Evolutionary conservation across 2,113 vertebrate species (phyloP).

Genomic region (Brienomyrus longianalis): DNA sequence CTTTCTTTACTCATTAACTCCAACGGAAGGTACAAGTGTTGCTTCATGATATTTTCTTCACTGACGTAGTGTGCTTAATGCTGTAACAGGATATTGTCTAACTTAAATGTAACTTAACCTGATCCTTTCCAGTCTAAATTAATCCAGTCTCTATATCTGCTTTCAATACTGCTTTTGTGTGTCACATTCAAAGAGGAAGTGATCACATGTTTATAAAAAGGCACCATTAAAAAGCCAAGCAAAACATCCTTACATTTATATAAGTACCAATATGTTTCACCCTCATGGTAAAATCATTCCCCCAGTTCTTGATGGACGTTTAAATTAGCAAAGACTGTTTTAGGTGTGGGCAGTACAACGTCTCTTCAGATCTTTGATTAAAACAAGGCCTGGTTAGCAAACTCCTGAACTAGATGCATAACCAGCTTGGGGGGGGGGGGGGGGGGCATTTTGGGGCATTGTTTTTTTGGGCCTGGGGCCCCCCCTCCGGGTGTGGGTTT

Average conservation of each 20-base stretch:
- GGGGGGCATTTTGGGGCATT: neutral
- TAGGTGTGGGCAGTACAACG: neutral
- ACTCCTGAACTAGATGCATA: neutral
- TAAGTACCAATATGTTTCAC: neutral
- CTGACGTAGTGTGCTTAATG: neutral
- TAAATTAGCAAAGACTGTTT: neutral
- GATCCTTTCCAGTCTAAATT: neutral
- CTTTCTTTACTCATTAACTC: neutral
- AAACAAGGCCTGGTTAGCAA: neutral
- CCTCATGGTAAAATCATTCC: neutral
- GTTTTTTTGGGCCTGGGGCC: slow-evolving; percentile 69
- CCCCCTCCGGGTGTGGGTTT: slow-evolving; percentile 83
- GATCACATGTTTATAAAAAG: neutral
- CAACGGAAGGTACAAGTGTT: neutral
- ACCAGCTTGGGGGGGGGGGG: neutral
- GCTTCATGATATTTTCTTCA: neutral
- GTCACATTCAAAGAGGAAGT: neutral
- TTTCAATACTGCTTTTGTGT: neutral
- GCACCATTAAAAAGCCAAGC: neutral
- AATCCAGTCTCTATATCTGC: neutral
- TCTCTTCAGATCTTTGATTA: neutral
- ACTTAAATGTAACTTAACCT: neutral
- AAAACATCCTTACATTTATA: neutral
- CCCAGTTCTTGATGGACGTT: neutral
- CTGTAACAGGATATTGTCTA: neutral